These are phyloP conservation scores for Drosophila yooni DNA, from an alignment of 2,888 invertebrate species.

Conservation along the genomic window DNA sequence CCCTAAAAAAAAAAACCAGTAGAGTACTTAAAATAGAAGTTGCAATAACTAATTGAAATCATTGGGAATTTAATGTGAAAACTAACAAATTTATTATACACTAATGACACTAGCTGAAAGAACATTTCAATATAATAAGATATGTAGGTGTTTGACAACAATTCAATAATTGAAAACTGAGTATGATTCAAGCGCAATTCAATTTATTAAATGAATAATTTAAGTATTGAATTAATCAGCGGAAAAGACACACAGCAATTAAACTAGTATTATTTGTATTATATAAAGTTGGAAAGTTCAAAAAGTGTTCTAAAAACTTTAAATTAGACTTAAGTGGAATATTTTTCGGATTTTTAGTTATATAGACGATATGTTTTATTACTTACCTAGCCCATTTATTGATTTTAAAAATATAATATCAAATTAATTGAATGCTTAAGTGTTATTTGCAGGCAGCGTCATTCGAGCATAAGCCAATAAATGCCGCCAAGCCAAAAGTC, in stretches of 20 bases:
- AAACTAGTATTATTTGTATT: not conserved
- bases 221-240: too few species aligned
- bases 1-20: not conserved
- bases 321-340: not conserved
- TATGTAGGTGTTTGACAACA: not conserved
- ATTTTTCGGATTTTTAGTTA: not conserved
- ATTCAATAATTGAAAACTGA: too few species aligned
- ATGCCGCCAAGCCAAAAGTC: not conserved
- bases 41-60: slow-evolving; percentile 31
- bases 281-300: too few species aligned
- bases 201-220: too few species aligned
- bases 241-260: not conserved
- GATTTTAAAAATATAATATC: not conserved
- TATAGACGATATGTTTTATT: not conserved
- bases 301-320: not conserved
- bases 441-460: slow-evolving; percentile 30
- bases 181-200: too few species aligned
- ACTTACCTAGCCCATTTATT: not conserved
- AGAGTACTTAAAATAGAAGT: slow-evolving; percentile 7
- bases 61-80: slow-evolving; percentile 5
- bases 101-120: slow-evolving; percentile 13
- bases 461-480: slow-evolving; percentile 18
- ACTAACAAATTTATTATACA: not conserved
- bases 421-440: not conserved
- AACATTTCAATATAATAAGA: not conserved